phyloP scores from a whole-genome alignment of 2,888 invertebrate genomes.

The Perithous albicinctus region DNA sequence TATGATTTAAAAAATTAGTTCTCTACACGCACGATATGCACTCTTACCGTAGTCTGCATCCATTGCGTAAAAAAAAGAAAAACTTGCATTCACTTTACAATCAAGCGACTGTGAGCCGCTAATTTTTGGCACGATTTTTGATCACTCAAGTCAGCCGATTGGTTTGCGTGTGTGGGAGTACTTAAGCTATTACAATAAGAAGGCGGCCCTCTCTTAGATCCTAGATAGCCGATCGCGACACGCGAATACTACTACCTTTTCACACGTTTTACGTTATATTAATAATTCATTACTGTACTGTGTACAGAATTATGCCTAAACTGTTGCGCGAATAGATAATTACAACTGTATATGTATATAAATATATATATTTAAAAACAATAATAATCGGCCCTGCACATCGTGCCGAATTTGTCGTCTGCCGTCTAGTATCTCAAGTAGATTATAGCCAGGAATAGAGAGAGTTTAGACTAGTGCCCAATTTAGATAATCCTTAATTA shows the following conservation, averaged over 20 bases:
- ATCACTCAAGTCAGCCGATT: slow-evolving; percentile 66
- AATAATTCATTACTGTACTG: slow-evolving; percentile 19
- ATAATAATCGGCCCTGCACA: slow-evolving; percentile 15
- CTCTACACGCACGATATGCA: slow-evolving; percentile 57
- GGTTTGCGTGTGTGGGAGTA: slow-evolving; percentile 75
- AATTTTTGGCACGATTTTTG: slow-evolving; percentile 59
- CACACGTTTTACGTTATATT: slow-evolving; percentile 13
- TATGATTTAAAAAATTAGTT: too few species aligned
- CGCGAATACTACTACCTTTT: slow-evolving; percentile 37
- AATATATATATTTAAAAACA: neutral
- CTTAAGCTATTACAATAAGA: slow-evolving; percentile 55
- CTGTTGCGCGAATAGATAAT: slow-evolving; percentile 26
- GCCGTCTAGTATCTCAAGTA: slow-evolving; percentile 56
- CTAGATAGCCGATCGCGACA: slow-evolving; percentile 66
- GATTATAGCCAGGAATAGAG: slow-evolving; percentile 53
- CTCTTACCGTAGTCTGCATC: slow-evolving; percentile 54
- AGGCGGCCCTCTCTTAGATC: slow-evolving; percentile 67
- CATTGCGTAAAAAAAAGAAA: slow-evolving; percentile 37
- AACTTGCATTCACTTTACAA: slow-evolving; percentile 38
- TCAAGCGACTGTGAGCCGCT: slow-evolving; percentile 50
- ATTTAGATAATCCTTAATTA: slow-evolving; percentile 54
- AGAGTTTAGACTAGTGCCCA: slow-evolving; percentile 52
- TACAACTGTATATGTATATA: neutral
- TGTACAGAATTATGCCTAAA: slow-evolving; percentile 20
- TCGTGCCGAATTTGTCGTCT: slow-evolving; percentile 38